These are phyloP conservation scores for silkworm (Bombyx mori) DNA, from an alignment of 1,140 invertebrate species.

Conservation along the genomic window ASM3026992v2 NC_085117.1:14810501-14811000, in stretches of 20 bases:
- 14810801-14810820: slow-evolving; percentile 96
- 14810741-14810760: slow-evolving; percentile 87
- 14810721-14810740: slow-evolving; percentile 94
- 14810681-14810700: slow-evolving; percentile 39
- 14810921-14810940: slow-evolving; percentile 55
- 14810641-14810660: slow-evolving; percentile 92
- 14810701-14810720: slow-evolving; percentile 80
- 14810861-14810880: not conserved
- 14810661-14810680: slow-evolving; percentile 56
- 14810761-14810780: slow-evolving; percentile 75
- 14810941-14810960: slow-evolving; percentile 67
- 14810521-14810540: slow-evolving; percentile 56
- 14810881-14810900: not conserved
- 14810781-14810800: slow-evolving; percentile 86
- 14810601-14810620: slow-evolving; percentile 92
- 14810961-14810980: slow-evolving; percentile 57
- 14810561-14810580: too few species aligned
- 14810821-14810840: slow-evolving; percentile 76
- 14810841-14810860: not conserved
- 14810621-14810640: slow-evolving; percentile 84
- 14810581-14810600: slow-evolving; percentile 66
- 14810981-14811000: slow-evolving; percentile 59
- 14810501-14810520: slow-evolving; percentile 59
- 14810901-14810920: slow-evolving; percentile 62
- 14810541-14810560: slow-evolving; percentile 39